These are phyloP conservation scores for Neoniphon sammara DNA, from an alignment of 2,797 vertebrate genomes.

Conservation along the genomic window DNA sequence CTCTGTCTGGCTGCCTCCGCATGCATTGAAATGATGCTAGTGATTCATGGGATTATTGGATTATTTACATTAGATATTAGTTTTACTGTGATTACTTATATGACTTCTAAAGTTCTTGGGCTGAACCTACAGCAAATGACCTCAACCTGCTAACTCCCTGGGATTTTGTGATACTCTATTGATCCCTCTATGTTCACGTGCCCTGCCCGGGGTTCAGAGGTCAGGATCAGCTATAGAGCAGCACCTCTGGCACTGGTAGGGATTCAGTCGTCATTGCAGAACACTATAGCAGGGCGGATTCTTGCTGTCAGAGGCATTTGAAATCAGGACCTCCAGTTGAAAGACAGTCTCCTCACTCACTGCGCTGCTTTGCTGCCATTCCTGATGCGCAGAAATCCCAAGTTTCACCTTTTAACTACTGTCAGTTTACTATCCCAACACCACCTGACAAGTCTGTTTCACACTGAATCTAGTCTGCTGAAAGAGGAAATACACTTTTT, in stretches of 20 bases:
- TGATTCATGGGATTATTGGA: too few species aligned
- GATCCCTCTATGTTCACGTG: too few species aligned
- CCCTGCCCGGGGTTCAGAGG: neutral
- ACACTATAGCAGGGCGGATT: slow-evolving; percentile 2
- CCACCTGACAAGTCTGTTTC: slow-evolving; percentile 49
- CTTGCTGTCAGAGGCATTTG: slow-evolving; percentile 10
- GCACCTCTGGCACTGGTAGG: neutral
- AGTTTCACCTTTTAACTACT: slow-evolving; percentile 14
- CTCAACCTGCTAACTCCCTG: too few species aligned
- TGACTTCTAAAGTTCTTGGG: too few species aligned
- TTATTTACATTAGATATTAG: too few species aligned
- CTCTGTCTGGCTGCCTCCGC: too few species aligned
- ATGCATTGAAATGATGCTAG: too few species aligned
- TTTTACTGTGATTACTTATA: too few species aligned
- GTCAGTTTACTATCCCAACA: slow-evolving; percentile 39
- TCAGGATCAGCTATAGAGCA: slow-evolving; percentile 6
- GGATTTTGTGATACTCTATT: too few species aligned
- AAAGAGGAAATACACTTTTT: slow-evolving; percentile 33
- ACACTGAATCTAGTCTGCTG: slow-evolving; percentile 35
- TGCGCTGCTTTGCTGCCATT: neutral
- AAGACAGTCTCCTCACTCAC: too few species aligned
- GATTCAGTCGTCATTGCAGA: slow-evolving; percentile 5
- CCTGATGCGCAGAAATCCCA: slow-evolving; percentile 8
- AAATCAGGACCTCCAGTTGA: slow-evolving; percentile 16
- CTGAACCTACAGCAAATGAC: too few species aligned